Base-by-base conservation (phyloP, 92 coral and sea anemone species). In the Parazoanthus swiftii region DNA sequence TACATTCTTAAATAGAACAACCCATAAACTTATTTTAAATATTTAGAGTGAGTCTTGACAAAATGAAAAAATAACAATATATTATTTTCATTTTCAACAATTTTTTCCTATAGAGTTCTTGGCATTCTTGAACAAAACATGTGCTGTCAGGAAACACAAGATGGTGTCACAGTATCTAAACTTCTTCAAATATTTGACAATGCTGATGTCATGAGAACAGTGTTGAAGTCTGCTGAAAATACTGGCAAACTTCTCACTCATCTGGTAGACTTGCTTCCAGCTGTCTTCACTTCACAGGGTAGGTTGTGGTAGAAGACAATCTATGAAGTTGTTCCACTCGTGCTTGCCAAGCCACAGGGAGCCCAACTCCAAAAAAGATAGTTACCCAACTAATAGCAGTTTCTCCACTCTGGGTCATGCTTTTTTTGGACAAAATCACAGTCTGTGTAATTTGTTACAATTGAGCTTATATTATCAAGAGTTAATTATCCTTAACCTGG, bases 111-210 rank as follows among this genome's bases (percentile, higher is more conserved):
- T 46, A 84, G 87, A 84, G 67, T 84, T 26, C 65, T 84, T 38
- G 48, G n/a, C 51, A 75, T 75, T 75, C 79, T 75, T 39, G 79
- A 75, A 15, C 91, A 93, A 67, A 82, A 92, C 23, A 76, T 88
- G 35, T 63, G 85, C 54, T 81, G 86, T 21, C 86, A 73, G 46
- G 82, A 87, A 16, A 37, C 51, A 59, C 88, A 63, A 25, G 98
- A 94, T 86, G 81, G 86, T 83, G 89, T 89, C 6, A 87, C 92
- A 21, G 6, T 88, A 33, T 89, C 92, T 3, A 93, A 90, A 85
- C 85, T 94, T 73, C 98, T 96, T 63, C 95, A 96, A 77, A 88
- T 94, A 23, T 82, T 86, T 79, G 91, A 90, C 48, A 88, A 81
- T 91, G 83, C 86, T 2, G 91, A 80, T 50, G 86, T 94, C 63